Conservation (phyloP, 1,140 invertebrate species). For the Solenopsis fugax region DNA sequence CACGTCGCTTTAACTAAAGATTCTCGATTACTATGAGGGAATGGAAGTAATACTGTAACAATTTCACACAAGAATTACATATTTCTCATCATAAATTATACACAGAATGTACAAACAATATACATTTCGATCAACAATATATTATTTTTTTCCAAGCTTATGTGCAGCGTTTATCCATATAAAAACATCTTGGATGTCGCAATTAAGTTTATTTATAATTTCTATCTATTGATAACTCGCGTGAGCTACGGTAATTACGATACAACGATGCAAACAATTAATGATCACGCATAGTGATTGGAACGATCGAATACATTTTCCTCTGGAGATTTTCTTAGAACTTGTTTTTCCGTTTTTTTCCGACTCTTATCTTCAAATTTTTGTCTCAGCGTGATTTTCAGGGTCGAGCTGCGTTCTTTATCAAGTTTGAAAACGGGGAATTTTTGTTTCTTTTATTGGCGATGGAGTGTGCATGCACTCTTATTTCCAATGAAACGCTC, state of each 20-base stretch:
- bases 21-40: background rate
- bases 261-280: background rate
- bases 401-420: background rate
- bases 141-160: background rate
- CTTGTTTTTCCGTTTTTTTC: background rate
- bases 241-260: background rate
- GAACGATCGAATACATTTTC: constrained; percentile 19
- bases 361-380: background rate
- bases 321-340: constrained; percentile 24
- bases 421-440: background rate
- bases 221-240: background rate
- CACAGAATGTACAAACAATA: background rate
- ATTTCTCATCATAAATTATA: background rate
- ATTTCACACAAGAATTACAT: background rate
- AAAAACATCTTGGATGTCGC: background rate
- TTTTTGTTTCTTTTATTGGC: background rate
- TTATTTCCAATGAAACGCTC: background rate
- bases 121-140: background rate
- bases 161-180: background rate
- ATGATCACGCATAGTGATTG: background rate
- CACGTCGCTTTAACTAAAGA: background rate
- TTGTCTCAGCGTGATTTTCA: background rate
- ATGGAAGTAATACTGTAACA: background rate
- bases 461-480: background rate
- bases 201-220: background rate